Percentiles rank a stretch among this genome's conserved stretches.
phyloP scores from a whole-genome alignment of 1,140 invertebrate genomes.

The Calycopis cecrops region DNA sequence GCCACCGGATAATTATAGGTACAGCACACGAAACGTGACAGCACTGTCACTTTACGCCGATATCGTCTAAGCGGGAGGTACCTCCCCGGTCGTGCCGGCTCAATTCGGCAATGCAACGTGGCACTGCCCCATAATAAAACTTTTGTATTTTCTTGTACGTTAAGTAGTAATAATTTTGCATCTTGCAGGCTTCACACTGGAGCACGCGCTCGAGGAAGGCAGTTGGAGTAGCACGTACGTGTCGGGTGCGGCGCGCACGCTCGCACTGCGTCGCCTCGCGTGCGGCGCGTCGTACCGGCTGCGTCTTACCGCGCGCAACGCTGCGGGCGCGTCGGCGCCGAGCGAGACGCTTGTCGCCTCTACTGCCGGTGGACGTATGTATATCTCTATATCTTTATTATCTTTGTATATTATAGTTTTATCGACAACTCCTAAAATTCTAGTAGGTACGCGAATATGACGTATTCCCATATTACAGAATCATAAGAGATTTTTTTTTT shows the following conservation, averaged over 20 bases:
- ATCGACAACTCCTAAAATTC: no score
- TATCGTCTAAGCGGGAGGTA: no score
- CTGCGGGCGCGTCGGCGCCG: constrained; percentile 82
- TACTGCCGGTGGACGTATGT: constrained; percentile 81
- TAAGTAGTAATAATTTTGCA: background rate
- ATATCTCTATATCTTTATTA: no score
- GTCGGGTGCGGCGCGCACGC: constrained; percentile 80
- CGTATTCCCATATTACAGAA: background rate
- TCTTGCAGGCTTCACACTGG: constrained; percentile 80
- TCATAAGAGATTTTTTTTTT: background rate
- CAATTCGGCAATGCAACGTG: no score
- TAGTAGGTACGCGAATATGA: background rate
- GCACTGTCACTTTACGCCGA: no score
- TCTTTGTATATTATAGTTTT: no score
- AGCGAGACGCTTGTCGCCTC: constrained; percentile 81
- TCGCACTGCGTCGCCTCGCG: constrained; percentile 82
- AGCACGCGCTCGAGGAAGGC: constrained; percentile 77
- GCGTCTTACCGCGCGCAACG: constrained; percentile 83
- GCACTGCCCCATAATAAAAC: no score
- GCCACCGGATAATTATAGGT: no score
- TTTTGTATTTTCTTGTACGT: no score
- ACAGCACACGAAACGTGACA: no score
- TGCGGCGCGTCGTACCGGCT: constrained; percentile 85
- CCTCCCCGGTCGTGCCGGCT: no score
- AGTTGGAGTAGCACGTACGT: constrained; percentile 66